Evolutionary conservation across 2,797 vertebrate species (phyloP).

Genomic region (Acipenser oxyrinchus): DNA sequence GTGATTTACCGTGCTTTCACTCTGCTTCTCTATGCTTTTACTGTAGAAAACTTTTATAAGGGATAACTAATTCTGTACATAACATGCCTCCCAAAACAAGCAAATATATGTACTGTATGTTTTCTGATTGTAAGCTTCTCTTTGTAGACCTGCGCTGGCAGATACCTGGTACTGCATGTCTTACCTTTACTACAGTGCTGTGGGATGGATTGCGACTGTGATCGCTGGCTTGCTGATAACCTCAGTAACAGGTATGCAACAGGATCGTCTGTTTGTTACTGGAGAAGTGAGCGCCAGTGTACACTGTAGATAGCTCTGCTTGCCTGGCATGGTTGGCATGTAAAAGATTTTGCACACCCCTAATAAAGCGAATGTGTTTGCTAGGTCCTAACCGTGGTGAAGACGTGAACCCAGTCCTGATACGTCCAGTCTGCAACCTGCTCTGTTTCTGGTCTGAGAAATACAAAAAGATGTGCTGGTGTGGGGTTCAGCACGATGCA

Average conservation of each 20-base stretch:
- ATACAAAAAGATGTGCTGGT: conserved; percentile 57
- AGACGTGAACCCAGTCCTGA: conserved; percentile 55
- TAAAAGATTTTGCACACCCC: background rate
- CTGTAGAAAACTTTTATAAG: too few species aligned
- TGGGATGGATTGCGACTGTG: conserved; percentile 58
- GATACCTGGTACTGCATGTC: conserved; percentile 71
- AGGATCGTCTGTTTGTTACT: too few species aligned
- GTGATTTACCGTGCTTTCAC: too few species aligned
- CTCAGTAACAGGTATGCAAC: conserved; percentile 54
- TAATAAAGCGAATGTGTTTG: conserved; percentile 12
- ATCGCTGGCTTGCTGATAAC: conserved; percentile 58
- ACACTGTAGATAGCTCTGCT: too few species aligned
- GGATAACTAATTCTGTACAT: conserved; percentile 6
- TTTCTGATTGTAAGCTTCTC: conserved; percentile 2
- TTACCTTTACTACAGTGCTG: conserved; percentile 68
- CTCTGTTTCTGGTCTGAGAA: conserved; percentile 69
- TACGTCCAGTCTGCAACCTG: conserved; percentile 59
- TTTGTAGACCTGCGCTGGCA: conserved; percentile 52
- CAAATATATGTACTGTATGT: background rate
- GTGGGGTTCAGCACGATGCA: conserved; percentile 45
- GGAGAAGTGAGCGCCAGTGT: too few species aligned
- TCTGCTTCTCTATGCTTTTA: too few species aligned
- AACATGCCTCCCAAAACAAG: conserved; percentile 1
- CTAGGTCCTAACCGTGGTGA: conserved; percentile 52
- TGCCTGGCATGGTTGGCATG: too few species aligned